Evolutionary conservation across 2,888 invertebrate species (phyloP), one percentile per base, ranked within the genome.

Genomic region (Drosophila macrospina): DNA sequence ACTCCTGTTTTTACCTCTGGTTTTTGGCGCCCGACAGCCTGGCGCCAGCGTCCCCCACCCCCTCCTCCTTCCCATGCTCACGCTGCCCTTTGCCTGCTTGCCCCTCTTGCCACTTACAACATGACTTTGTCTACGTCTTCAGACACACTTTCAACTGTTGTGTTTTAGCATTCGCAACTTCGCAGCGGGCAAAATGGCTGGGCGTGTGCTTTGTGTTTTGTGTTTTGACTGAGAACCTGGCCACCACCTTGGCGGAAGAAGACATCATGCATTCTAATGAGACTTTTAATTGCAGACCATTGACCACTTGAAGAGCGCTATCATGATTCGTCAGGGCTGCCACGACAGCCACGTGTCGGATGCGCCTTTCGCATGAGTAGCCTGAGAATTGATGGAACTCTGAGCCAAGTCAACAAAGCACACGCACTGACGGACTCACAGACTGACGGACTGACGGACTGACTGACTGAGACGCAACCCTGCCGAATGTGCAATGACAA

Each of bases 1-100:
- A 89, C 90, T 90, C 90, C 90, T 91, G 90, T 89, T 90, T 91
- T 90, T 90, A 90, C 90, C 90, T 90, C 90, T 90, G 91, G 60
- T 86, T 90, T 88, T 90, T 90, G 90, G 90, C 90, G 90, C 89
- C 91, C 89, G 90, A 56, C 90, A 81, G 90, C 69, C 89, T 78
- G 90, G 90, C 90, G 91, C 89, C 90, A 76, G 41, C 50, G 8
- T 8, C 15, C 20, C 32, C 10, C n/a, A n/a, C n/a, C n/a, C n/a
- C n/a, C n/a, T n/a, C n/a, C n/a, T n/a, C n/a, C n/a, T n/a, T n/a
- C n/a, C n/a, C n/a, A n/a, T n/a, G n/a, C n/a, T n/a, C n/a, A n/a
- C n/a, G n/a, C n/a, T n/a, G n/a, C 6, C 20, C 26, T 30, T 10
- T 15, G 28, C 8, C 7, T 20, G 20, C 3, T 20, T 20, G 20